Base-by-base conservation (phyloP, 1,140 invertebrate genomes). In the Chrysomallon squamiferum region DNA sequence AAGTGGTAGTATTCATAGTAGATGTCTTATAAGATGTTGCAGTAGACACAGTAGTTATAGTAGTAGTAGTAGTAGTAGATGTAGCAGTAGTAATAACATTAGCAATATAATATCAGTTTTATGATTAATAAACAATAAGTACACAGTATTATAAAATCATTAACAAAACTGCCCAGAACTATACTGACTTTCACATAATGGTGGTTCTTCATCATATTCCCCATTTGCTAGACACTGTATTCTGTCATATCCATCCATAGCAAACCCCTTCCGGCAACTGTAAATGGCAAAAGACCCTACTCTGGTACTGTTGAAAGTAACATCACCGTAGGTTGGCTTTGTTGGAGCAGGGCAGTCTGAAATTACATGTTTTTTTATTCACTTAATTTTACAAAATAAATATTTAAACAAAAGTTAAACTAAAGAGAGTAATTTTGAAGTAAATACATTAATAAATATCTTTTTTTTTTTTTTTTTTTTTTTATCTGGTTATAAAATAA, bases 311-410 rank as follows among this genome's bases (percentile, higher is more conserved):
- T 65, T 68, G 54, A 63, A 77, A 9, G 47, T 50, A 0, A 76
- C 70, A 9, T 62, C 32, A 3, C 79, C 80, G 47, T 69, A 65
- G 6, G 60, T 35, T 15, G 74, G 66, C 3, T 38, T 65, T 0
- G n/a, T 38, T 0, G 88, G 88, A 11, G 76, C 64, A 0, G 84
- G 76, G 73, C 90, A 91, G 13, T 87, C 87, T 72, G 78, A 68
- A 75, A 87, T 88, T 77, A 88, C 88, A 13, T 81, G 50, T 54
- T 76, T n/a, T n/a, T n/a, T n/a, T n/a, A n/a, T n/a, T n/a, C n/a
- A n/a, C n/a, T n/a, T n/a, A n/a, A n/a, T n/a, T n/a, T n/a, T n/a
- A n/a, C n/a, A n/a, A n/a, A n/a, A n/a, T n/a, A n/a, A n/a, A n/a
- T n/a, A n/a, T n/a, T n/a, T n/a, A n/a, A n/a, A n/a, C n/a, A n/a